Evolutionary conservation across 2,797 vertebrate genomes (phyloP).

Genomic region (Myotis myotis): DNA sequence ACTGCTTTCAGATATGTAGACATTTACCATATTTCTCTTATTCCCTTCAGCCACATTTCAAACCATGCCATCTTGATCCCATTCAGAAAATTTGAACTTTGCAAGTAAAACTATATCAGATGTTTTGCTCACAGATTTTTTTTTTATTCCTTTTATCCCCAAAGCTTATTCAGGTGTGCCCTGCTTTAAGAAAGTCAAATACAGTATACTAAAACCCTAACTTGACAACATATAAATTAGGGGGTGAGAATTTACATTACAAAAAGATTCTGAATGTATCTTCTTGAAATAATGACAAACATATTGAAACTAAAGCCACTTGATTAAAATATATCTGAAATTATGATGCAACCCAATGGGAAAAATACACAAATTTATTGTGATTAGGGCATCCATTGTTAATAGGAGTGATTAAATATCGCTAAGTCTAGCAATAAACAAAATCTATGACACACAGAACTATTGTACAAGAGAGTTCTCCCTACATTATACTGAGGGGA

Average conservation of each 20-base stretch:
- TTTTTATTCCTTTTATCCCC: constrained; percentile 69
- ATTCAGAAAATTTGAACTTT: constrained; percentile 75
- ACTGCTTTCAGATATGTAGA: constrained; percentile 9
- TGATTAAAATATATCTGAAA: constrained; percentile 22
- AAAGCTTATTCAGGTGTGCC: constrained; percentile 68
- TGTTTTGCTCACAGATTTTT: constrained; percentile 65
- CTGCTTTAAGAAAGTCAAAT: constrained; percentile 43
- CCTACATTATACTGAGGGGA: not conserved
- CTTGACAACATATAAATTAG: constrained; percentile 57
- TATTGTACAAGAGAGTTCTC: not conserved
- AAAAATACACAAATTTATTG: constrained; percentile 8
- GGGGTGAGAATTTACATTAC: constrained; percentile 31
- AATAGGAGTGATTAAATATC: not conserved
- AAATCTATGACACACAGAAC: not conserved
- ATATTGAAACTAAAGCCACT: not conserved
- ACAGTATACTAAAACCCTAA: not conserved
- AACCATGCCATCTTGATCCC: constrained; percentile 72
- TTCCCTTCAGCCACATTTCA: constrained; percentile 56
- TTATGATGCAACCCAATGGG: not conserved
- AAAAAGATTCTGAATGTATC: constrained; percentile 34
- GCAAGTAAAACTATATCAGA: constrained; percentile 74
- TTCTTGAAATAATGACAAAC: not conserved
- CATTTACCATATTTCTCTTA: constrained; percentile 62
- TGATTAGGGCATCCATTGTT: not conserved
- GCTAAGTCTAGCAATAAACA: not conserved